Evolutionary conservation across 1,140 invertebrate species (phyloP).

Genomic region (Atopsyche davidsoni): DNA sequence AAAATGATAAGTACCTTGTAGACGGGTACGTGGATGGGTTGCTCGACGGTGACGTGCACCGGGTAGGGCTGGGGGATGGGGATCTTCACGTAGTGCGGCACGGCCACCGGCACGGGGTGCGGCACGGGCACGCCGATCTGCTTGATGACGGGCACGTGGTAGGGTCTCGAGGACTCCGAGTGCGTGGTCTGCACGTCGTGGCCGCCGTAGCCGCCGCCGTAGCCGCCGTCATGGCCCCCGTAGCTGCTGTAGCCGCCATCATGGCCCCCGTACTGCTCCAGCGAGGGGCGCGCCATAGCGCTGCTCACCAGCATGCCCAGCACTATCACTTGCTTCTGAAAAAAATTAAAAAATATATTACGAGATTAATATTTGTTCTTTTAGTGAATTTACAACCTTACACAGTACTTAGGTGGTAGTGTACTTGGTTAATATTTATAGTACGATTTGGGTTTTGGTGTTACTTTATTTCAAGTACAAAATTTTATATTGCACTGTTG

Average conservation of each 20-base stretch:
- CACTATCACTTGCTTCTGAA: slow-evolving; percentile 18
- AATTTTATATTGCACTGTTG: background rate
- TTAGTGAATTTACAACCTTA: no score
- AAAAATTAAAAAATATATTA: no score
- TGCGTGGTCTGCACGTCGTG: slow-evolving; percentile 47
- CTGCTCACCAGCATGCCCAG: slow-evolving; percentile 9
- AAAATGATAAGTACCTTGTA: no score
- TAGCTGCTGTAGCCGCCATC: slow-evolving; percentile 34
- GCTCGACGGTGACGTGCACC: slow-evolving; percentile 62
- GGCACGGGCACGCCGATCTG: slow-evolving; percentile 69
- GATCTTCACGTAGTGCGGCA: slow-evolving; percentile 66
- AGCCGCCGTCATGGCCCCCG: background rate
- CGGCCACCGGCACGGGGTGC: slow-evolving; percentile 65
- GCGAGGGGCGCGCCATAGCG: slow-evolving; percentile 14
- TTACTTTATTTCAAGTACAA: background rate
- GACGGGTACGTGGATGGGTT: slow-evolving; percentile 66
- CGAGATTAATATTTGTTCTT: no score
- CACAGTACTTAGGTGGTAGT: no score
- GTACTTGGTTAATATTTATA: no score
- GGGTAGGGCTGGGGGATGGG: slow-evolving; percentile 71
- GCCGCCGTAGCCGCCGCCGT: slow-evolving; percentile 1
- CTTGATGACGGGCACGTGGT: slow-evolving; percentile 66
- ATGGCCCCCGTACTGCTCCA: slow-evolving; percentile 13
- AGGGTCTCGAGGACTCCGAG: slow-evolving; percentile 59
- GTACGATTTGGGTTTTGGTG: no score